A percentile compares a stretch with the other conserved stretches of the same genome.
Conservation (phyloP, 2,888 invertebrate species). For the Sarcophaga rosellei region DNA sequence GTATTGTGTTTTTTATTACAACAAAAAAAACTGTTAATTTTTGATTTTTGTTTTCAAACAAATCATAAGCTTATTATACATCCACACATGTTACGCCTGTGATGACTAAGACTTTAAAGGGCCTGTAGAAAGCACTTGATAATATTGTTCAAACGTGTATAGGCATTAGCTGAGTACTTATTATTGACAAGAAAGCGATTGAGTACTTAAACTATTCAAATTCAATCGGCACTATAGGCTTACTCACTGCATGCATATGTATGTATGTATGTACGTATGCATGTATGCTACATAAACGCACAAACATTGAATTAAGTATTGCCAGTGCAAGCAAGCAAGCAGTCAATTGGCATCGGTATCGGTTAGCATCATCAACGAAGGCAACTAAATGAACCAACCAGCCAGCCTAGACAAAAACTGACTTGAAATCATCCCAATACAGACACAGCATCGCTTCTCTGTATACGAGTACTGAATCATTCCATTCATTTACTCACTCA, state of each 20-base stretch:
- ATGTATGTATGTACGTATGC: neutral
- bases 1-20: neutral
- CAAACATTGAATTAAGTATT: neutral
- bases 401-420: constrained; percentile 47
- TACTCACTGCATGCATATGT: constrained; percentile 8
- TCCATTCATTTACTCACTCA: constrained; percentile 41
- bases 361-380: constrained; percentile 25
- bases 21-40: neutral
- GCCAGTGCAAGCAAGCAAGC: neutral
- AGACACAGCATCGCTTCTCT: too few species aligned
- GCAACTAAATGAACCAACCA: constrained; percentile 45
- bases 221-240: constrained; percentile 2
- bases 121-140: constrained; percentile 42
- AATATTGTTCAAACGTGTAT: constrained; percentile 54
- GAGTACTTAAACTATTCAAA: constrained; percentile 48
- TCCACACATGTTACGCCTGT: constrained; percentile 25
- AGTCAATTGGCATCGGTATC: constrained; percentile 8
- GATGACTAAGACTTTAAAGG: neutral
- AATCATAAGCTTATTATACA: constrained; percentile 46
- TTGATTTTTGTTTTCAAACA: constrained; percentile 57
- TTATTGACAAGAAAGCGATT: constrained; percentile 61
- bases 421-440: constrained; percentile 20
- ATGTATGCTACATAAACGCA: neutral
- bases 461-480: neutral
- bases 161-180: constrained; percentile 56